Evolutionary conservation across 2,888 invertebrate genomes (phyloP).

Genomic region (Habrosyne pyritoides): DNA sequence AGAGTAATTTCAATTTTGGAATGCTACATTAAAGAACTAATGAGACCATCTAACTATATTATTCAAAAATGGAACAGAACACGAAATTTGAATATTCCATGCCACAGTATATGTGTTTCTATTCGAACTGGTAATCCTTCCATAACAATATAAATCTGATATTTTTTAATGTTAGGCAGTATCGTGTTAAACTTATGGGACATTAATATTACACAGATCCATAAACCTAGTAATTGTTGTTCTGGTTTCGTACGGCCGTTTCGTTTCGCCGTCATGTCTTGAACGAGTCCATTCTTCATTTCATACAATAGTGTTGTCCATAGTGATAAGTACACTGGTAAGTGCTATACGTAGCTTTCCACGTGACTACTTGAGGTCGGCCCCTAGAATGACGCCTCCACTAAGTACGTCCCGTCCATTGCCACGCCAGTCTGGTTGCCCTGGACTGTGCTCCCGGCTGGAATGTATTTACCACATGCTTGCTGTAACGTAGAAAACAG

Average conservation of each 20-base stretch:
- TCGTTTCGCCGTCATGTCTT: constrained; percentile 12
- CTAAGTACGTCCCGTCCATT: constrained; percentile 93
- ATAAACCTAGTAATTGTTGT: constrained; percentile 74
- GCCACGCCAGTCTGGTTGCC: constrained; percentile 91
- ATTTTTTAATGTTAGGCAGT: constrained; percentile 71
- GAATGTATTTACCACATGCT: constrained; percentile 94
- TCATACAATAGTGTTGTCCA: neutral
- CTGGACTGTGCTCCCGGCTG: constrained; percentile 91
- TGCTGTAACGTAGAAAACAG: constrained; percentile 80
- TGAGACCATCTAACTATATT: constrained; percentile 32
- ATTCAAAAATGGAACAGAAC: constrained; percentile 43
- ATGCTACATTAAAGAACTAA: constrained; percentile 19
- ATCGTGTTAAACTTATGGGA: constrained; percentile 72
- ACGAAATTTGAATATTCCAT: constrained; percentile 23
- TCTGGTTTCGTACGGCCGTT: constrained; percentile 32
- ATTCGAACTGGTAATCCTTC: constrained; percentile 27
- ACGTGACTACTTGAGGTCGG: constrained; percentile 65
- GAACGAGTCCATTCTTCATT: constrained; percentile 2
- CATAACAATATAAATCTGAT: constrained; percentile 61
- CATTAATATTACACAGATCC: constrained; percentile 56
- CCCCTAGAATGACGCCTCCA: constrained; percentile 91
- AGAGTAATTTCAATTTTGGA: constrained; percentile 29
- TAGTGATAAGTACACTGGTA: neutral
- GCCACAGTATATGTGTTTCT: constrained; percentile 18
- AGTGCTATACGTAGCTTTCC: constrained; percentile 69